A percentile compares a stretch with the other conserved stretches of the same genome.
These are phyloP conservation scores for Cheirogaleus major DNA, from an alignment of 2,797 vertebrate species.

Conservation along the genomic window DNA sequence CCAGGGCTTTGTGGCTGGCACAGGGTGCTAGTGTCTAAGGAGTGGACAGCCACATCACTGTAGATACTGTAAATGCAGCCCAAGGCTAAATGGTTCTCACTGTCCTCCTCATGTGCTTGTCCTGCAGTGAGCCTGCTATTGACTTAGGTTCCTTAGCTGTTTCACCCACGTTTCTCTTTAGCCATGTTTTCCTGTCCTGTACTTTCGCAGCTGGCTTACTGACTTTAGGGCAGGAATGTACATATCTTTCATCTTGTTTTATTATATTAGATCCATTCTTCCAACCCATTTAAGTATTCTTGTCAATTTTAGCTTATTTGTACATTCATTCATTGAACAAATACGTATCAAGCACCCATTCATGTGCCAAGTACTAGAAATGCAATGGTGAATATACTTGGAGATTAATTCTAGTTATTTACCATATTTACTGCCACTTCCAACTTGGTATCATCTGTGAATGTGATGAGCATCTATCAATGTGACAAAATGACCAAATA, in stretches of 20 bases:
- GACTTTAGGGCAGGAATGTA: not conserved
- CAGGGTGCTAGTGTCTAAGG: not conserved
- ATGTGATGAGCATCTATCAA: not conserved
- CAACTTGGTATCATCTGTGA: not conserved
- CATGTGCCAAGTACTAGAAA: not conserved
- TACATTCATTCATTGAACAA: not conserved
- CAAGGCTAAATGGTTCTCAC: not conserved
- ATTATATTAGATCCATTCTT: slow-evolving; percentile 1
- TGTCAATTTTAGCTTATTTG: not conserved
- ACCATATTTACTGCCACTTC: not conserved
- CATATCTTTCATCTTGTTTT: not conserved
- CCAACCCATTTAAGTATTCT: not conserved
- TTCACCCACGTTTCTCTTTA: not conserved
- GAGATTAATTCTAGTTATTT: not conserved
- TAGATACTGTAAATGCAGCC: not conserved
- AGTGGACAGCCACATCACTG: fast-evolving
- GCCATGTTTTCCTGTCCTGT: not conserved
- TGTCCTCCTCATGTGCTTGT: not conserved
- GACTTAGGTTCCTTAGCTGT: not conserved
- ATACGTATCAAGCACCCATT: not conserved
- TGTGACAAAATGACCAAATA: not conserved
- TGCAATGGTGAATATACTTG: not conserved
- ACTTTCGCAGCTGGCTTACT: not conserved
- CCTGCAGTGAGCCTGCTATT: not conserved
- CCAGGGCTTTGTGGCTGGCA: not conserved